Evolutionary conservation across 2,888 invertebrate genomes (phyloP).

Genomic region (Scaptomyza cyrtandrae): DNA sequence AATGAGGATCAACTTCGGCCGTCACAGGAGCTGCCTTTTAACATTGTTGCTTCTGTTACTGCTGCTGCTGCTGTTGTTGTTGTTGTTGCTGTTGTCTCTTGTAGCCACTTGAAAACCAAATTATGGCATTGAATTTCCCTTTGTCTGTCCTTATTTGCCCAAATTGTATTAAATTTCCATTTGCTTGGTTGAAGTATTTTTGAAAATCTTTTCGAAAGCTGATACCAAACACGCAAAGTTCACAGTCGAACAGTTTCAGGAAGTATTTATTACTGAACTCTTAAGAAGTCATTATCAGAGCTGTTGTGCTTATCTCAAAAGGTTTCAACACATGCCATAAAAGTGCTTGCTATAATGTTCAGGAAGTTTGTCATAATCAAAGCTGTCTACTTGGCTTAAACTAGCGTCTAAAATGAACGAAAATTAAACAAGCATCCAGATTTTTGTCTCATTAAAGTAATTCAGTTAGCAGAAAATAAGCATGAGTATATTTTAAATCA

Average conservation of each 20-base stretch:
- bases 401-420: background rate
- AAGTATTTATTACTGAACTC: background rate
- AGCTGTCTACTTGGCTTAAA: constrained; percentile 29
- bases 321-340: constrained; percentile 35
- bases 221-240: constrained; percentile 33
- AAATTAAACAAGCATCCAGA: background rate
- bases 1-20: constrained; percentile 73
- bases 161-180: constrained; percentile 57
- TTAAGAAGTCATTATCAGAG: constrained; percentile 23
- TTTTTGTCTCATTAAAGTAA: no score
- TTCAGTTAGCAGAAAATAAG: no score
- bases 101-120: constrained; percentile 71
- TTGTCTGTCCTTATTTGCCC: constrained; percentile 15
- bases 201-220: constrained; percentile 24
- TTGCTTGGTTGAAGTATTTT: constrained; percentile 5
- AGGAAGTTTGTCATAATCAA: constrained; percentile 64
- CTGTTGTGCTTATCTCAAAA: constrained; percentile 61
- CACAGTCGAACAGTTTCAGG: background rate
- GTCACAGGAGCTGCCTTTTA: constrained; percentile 31
- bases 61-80: constrained; percentile 10
- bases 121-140: constrained; percentile 68
- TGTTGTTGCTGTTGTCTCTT: constrained; percentile 11
- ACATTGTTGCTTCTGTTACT: constrained; percentile 15
- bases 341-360: constrained; percentile 44
- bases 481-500: no score